Evolutionary conservation across 1,140 invertebrate species (phyloP), one percentile per base, ranked within the genome.

Genomic region (Nylanderia fulva): DNA sequence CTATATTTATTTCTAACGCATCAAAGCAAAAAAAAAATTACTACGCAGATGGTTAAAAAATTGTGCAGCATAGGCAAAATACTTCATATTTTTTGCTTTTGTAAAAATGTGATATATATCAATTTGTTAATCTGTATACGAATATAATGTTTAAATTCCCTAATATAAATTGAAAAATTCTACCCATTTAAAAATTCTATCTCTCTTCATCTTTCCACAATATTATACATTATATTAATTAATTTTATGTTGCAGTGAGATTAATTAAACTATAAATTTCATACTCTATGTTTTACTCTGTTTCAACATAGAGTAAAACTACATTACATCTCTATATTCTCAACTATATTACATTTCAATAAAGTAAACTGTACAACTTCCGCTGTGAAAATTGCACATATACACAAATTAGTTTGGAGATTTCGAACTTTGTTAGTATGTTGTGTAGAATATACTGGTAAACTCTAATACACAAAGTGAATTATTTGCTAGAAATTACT

Each of bases 361-460:
- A 21, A 48, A n/a, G 27, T 29, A 42, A 48, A 52, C 18, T 60
- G 21, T 8, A n/a, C 7, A 45, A 64, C 27, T 64, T 9, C 15
- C 5, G 21, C 1, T 29, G 15, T 15, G 75, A 66, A 66, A 77
- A 54, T 52, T 64, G 9, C 13, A 66, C 13, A 36, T 66, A 66
- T 77, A 52, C 60, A 66, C 27, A 66, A 77, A 29, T 77, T 66
- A 77, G n/a, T 77, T 66, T 52, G 15, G 7, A 36, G n/a, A 24
- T 66, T 66, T 66, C 18, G 4, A 66, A 77, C 42, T 52, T 77
- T 48, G n/a, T 3, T 29, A 11, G 13, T 33, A n/a, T 24, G 33
- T 66, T 66, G 21, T 3, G 13, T 33, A 39, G 7, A 24, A 77
- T 24, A 76, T 18, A 36, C 24, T 27, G 13, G 1, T 42, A 33